Evolutionary conservation across 2,797 vertebrate genomes (phyloP).

Genomic region (Poliocrania exsul): DNA sequence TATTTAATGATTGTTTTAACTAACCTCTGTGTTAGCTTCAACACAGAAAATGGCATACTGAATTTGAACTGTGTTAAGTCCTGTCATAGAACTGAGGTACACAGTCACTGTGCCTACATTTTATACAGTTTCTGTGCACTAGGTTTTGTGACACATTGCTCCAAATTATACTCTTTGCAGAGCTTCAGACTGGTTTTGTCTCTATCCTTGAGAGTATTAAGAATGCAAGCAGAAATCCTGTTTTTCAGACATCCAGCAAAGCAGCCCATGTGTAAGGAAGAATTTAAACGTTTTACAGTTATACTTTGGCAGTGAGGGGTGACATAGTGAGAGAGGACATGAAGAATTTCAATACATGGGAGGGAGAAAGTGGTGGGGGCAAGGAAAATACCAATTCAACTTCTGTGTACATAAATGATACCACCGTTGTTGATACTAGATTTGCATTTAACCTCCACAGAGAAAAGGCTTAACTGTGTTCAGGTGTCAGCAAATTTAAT

Average conservation of each 20-base stretch:
- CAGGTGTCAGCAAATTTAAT: constrained; percentile 37
- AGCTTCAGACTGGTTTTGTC: neutral
- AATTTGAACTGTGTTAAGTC: neutral
- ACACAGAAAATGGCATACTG: neutral
- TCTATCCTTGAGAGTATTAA: neutral
- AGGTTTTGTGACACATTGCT: neutral
- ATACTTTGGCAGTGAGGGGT: neutral
- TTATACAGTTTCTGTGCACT: neutral
- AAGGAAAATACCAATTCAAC: neutral
- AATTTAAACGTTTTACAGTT: neutral
- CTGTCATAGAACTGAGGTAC: neutral
- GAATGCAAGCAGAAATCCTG: neutral
- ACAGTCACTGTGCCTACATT: neutral
- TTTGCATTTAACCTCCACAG: neutral
- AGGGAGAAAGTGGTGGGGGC: neutral
- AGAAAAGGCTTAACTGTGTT: neutral
- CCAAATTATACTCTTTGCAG: neutral
- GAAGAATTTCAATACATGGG: neutral
- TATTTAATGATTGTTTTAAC: neutral
- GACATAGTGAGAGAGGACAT: neutral
- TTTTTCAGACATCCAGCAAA: neutral
- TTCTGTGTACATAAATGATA: constrained; percentile 2
- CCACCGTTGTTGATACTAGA: neutral
- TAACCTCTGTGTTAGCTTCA: neutral
- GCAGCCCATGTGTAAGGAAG: neutral